Base-by-base conservation (phyloP, 1,140 invertebrate genomes). In the Sinella curviseta region DNA sequence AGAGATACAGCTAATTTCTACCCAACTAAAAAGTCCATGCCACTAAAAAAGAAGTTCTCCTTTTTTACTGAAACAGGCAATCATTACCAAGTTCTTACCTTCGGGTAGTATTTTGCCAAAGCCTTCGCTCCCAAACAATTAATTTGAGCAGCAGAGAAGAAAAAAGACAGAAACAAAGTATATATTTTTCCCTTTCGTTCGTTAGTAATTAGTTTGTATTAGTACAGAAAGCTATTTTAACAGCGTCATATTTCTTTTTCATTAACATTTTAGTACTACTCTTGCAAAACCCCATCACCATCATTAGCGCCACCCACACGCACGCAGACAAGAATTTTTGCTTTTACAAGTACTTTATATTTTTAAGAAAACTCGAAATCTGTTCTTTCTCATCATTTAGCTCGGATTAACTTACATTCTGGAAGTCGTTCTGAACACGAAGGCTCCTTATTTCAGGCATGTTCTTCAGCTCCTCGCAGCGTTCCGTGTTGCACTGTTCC, bases 371-470 rank as follows among this genome's bases (percentile, higher is more conserved):
- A 48, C 8, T 12, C 8, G 20, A 48, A 48, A 48, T n/a, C n/a
- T n/a, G n/a, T n/a, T n/a, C n/a, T n/a, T n/a, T n/a, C n/a, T n/a
- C n/a, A n/a, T n/a, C n/a, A n/a, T n/a, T 48, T 48, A 48, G 39
- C 39, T 48, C 39, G 20, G 39, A 12, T 48, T 12, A n/a, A 75
- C 77, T 82, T 77, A 83, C 82, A 54, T 83, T 80, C 48, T 81
- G 77, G 55, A 83, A 83, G 54, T 81, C 79, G 28, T 83, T 81
- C 34, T 81, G 30, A n/a, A 83, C 78, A 26, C 80, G 76, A 36
- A 83, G 80, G 31, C 57, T 80, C 34, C 74, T 76, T 70, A 83
- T 81, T 54, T 83, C 82, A 4, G 80, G 77, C 48, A 76, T 78
- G 74, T 78, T 78, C 36, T 78, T 77, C 12, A 83, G 76, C 33